Evolutionary conservation across 2,113 vertebrate species (phyloP).

Genomic region (Dromiciops gliroides): DNA sequence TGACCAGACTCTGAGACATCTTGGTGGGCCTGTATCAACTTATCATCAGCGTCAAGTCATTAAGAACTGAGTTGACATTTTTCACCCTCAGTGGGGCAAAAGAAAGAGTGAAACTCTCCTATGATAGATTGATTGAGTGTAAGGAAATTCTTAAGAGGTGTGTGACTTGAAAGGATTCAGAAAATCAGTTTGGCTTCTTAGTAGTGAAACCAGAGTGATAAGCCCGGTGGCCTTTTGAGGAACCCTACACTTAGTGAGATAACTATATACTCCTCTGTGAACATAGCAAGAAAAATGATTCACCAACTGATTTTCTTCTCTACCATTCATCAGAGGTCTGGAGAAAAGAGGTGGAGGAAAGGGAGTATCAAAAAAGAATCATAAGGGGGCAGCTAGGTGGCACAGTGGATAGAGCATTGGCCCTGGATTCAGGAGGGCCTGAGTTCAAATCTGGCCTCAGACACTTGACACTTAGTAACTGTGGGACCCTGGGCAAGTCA

Average conservation of each 20-base stretch:
- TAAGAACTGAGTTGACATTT: neutral
- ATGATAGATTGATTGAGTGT: neutral
- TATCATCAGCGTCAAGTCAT: neutral
- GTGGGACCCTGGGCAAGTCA: no score
- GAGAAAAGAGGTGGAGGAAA: neutral
- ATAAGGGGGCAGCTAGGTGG: no score
- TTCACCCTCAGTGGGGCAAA: neutral
- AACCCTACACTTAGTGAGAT: no score
- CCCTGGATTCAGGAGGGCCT: no score
- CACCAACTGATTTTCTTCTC: neutral
- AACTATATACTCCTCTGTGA: no score
- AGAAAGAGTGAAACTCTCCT: neutral
- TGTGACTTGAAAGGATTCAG: neutral
- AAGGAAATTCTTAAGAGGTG: neutral
- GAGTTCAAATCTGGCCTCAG: no score
- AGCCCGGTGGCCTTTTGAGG: neutral
- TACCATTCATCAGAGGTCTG: neutral
- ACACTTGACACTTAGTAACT: no score
- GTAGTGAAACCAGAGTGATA: neutral
- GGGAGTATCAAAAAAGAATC: neutral
- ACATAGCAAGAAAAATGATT: no score
- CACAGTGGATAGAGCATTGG: no score
- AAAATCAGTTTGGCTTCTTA: neutral
- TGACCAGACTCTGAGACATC: neutral
- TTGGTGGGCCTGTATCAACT: rapidly evolving